A percentile compares a stretch with the other conserved stretches of the same genome.
phyloP scores from a whole-genome alignment of 2,888 invertebrate genomes.

The Tenthredo notha region DNA sequence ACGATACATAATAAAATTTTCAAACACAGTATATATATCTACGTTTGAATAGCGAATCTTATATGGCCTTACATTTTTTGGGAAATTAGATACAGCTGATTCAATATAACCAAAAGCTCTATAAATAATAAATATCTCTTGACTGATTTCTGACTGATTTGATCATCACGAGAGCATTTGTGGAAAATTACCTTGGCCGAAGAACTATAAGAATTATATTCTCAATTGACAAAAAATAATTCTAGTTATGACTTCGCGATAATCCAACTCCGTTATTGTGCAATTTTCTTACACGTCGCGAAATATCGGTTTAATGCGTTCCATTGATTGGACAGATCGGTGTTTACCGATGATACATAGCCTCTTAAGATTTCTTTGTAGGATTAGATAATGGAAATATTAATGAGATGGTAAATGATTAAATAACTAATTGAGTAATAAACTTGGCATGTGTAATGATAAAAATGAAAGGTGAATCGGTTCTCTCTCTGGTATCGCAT shows the following conservation, averaged over 20 bases:
- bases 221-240: background rate
- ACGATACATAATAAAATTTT: too few species aligned
- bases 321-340: background rate
- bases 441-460: background rate
- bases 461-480: background rate
- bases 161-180: background rate
- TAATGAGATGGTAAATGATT: background rate
- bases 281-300: background rate
- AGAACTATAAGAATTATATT: background rate
- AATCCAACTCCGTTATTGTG: background rate
- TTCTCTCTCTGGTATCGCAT: background rate
- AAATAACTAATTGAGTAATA: background rate
- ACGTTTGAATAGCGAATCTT: background rate
- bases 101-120: background rate
- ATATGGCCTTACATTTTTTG: background rate
- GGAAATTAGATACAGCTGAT: background rate
- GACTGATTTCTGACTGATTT: too few species aligned
- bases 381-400: background rate
- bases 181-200: background rate
- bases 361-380: background rate
- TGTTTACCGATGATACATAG: background rate
- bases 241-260: too few species aligned
- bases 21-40: too few species aligned
- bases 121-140: too few species aligned
- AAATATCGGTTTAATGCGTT: background rate